Percentiles rank a stretch among this genome's conserved stretches.
These are phyloP conservation scores for Pristionchus mayeri DNA, from an alignment of 2,888 invertebrate species.

Conservation along the genomic window DNA sequence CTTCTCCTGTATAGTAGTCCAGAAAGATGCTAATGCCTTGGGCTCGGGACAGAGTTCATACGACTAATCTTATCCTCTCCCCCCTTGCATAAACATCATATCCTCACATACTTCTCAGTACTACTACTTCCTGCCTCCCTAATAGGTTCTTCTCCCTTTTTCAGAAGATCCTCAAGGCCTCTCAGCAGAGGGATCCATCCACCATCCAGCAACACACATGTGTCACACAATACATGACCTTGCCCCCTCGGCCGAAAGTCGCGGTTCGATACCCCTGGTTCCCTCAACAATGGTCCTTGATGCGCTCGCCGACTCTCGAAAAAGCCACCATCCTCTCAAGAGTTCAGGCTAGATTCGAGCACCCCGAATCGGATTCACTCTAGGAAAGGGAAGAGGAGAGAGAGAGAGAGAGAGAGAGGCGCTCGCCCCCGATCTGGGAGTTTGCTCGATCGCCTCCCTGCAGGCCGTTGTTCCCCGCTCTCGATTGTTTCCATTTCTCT, in stretches of 20 bases:
- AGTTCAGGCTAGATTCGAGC: too few relatives aligned
- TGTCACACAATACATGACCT: constrained; percentile 16
- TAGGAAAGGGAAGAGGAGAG: not conserved
- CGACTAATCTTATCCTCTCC: not conserved
- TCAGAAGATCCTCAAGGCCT: constrained; percentile 21
- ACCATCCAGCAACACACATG: not conserved
- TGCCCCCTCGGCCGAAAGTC: not conserved
- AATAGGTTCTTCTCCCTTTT: constrained; percentile 1
- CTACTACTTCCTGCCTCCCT: not conserved
- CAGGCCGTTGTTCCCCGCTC: not conserved
- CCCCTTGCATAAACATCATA: not conserved
- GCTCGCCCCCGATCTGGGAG: not conserved
- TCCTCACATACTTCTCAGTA: not conserved
- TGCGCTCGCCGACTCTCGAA: too few relatives aligned
- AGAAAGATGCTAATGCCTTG: too few relatives aligned
- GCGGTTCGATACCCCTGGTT: not conserved
- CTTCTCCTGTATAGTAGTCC: too few relatives aligned
- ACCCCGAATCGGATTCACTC: too few relatives aligned
- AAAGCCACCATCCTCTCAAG: too few relatives aligned
- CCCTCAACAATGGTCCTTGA: not conserved
- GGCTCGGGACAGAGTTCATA: not conserved
- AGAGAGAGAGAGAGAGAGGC: not conserved
- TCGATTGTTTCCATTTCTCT: not conserved
- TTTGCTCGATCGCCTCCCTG: not conserved
- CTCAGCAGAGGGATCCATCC: not conserved